Base-by-base conservation (phyloP, 2,113 vertebrate genomes). In the Nicator chloris region DNA sequence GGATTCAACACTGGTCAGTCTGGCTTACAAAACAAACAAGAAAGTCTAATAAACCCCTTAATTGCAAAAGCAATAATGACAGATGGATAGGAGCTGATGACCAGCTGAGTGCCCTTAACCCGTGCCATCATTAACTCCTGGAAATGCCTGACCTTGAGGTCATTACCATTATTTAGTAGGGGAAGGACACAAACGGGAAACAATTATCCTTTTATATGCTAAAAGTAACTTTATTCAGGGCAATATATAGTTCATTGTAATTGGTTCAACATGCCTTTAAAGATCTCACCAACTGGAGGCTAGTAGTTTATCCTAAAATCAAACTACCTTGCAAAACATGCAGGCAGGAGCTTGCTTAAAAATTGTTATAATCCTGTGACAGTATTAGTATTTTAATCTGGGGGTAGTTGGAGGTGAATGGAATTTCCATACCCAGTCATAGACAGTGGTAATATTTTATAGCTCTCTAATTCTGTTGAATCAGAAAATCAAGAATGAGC, bases 21-120 rank as follows among this genome's bases (percentile, higher is more conserved):
- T 94, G 79, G 68, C 72, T 88, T 95, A 78, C 82, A 94, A 95
- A 93, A 88, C 76, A 92, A 96, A 95, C 72, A 90, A 85, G 82
- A 76, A 94, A 70, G 82, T 92, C 69, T 88, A 97, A 90, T 95
- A 97, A 94, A 93, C 8, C 64, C 92, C 82, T 86, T 96, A 96
- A 96, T 97, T 97, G 92, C 80, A 90, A 93, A 96, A 90, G 88
- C 95, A 96, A 92, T 96, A 97, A 96, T 97, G 95, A 93, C 96
- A 97, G 94, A 96, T 96, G 94, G 95, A 81, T 96, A 86, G 85
- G 94, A 96, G 85, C 83, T 94, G 96, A 96, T 97, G 96, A 93
- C 95, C 95, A 96, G 95, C 94, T 97, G 96, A 97, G 94, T 97
- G 95, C 96, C 95, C 90, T 94, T 97, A 96, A 97, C 96, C 96